These are phyloP conservation scores for Nematopogon swammerdamellus DNA, from an alignment of 2,888 invertebrate genomes.

Conservation along the genomic window DNA sequence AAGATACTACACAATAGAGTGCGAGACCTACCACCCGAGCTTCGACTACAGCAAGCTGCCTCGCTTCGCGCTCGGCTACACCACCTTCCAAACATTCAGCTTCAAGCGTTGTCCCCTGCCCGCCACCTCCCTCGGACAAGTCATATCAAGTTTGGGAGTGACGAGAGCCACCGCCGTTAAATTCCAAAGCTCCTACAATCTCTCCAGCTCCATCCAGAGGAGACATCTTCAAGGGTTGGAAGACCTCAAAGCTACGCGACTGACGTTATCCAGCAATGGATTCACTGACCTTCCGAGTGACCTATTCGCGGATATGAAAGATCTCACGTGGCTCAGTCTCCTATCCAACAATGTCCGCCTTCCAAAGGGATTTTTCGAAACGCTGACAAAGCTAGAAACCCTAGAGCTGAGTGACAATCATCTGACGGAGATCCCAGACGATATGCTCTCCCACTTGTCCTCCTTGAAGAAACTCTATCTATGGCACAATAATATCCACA, in stretches of 20 bases:
- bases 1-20: slow-evolving; percentile 41
- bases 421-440: slow-evolving; percentile 57
- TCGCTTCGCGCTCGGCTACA: slow-evolving; percentile 36
- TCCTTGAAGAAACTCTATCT: slow-evolving; percentile 61
- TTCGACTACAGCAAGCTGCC: slow-evolving; percentile 45
- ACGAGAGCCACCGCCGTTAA: slow-evolving; percentile 49
- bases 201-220: slow-evolving; percentile 53
- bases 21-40: slow-evolving; percentile 26
- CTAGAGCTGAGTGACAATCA: slow-evolving; percentile 68
- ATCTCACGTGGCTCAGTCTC: slow-evolving; percentile 63
- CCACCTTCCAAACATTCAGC: slow-evolving; percentile 41
- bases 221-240: slow-evolving; percentile 58
- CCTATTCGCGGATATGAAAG: slow-evolving; percentile 56
- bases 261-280: slow-evolving; percentile 60
- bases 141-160: slow-evolving; percentile 43
- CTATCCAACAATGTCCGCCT: slow-evolving; percentile 58
- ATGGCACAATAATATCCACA: slow-evolving; percentile 65
- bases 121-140: slow-evolving; percentile 42
- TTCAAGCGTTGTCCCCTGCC: slow-evolving; percentile 56
- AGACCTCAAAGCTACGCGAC: slow-evolving; percentile 38
- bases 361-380: slow-evolving; percentile 53
- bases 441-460: slow-evolving; percentile 59
- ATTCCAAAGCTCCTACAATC: slow-evolving; percentile 51
- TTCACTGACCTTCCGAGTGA: slow-evolving; percentile 60
- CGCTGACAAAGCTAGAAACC: slow-evolving; percentile 52